Percentiles rank a stretch among this genome's conserved stretches.
phyloP scores from a whole-genome alignment of 2,797 vertebrate species.

The Sebastiscus tertius region DNA sequence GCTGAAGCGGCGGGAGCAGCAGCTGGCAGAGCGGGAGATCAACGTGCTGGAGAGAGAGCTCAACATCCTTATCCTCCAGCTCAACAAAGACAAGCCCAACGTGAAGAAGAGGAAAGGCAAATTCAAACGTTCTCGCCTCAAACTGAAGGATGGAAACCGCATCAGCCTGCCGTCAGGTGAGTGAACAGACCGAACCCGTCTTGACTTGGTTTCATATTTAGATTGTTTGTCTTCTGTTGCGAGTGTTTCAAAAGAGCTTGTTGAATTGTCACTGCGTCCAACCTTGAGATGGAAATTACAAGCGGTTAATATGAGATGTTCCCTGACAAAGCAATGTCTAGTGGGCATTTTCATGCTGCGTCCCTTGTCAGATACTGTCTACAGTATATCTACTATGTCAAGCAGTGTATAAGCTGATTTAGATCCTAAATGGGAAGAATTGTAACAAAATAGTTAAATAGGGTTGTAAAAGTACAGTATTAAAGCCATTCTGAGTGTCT shows the following conservation, averaged over 20 bases:
- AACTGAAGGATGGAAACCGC: slow-evolving; percentile 94
- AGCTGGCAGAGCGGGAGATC: slow-evolving; percentile 92
- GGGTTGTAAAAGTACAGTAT: neutral
- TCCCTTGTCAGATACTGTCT: neutral
- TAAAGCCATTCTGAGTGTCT: neutral
- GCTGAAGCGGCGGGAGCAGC: slow-evolving; percentile 92
- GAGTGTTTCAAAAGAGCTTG: neutral
- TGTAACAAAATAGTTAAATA: neutral
- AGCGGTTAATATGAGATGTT: neutral
- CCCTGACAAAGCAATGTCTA: neutral
- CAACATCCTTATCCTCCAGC: slow-evolving; percentile 95
- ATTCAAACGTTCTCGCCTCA: slow-evolving; percentile 92
- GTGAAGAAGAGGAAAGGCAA: slow-evolving; percentile 96
- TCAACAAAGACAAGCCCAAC: slow-evolving; percentile 95
- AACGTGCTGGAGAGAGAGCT: slow-evolving; percentile 94
- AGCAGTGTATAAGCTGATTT: neutral
- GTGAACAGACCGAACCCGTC: neutral
- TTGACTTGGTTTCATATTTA: neutral
- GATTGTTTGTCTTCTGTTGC: neutral
- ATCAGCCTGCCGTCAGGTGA: slow-evolving; percentile 97
- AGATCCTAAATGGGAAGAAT: neutral
- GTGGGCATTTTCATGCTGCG: neutral
- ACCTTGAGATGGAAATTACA: neutral
- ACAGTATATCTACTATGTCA: neutral
- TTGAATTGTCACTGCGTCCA: neutral